A percentile compares a stretch with the other conserved stretches of the same genome.
phyloP scores from a whole-genome alignment of 2,797 vertebrate species.

The Chromis chromis region DNA sequence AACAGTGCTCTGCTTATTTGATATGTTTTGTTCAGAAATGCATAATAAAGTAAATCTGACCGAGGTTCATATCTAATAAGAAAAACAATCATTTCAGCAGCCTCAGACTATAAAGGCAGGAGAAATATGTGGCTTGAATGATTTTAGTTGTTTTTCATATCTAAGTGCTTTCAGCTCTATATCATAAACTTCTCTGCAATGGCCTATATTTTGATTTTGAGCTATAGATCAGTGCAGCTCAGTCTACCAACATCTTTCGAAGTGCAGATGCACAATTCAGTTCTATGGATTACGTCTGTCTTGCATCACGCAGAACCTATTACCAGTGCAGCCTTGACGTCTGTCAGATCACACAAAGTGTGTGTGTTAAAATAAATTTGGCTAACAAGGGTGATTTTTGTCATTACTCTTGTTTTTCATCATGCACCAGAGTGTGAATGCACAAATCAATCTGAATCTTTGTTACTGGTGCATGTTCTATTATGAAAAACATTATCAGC shows the following conservation, averaged over 20 bases:
- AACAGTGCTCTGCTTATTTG: neutral
- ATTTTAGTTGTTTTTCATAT: constrained; percentile 1
- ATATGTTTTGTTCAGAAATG: neutral
- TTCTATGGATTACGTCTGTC: constrained; percentile 62
- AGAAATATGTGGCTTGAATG: neutral
- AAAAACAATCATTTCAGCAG: constrained; percentile 19
- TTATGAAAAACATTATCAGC: constrained; percentile 9
- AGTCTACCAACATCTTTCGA: constrained; percentile 44
- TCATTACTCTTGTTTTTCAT: neutral
- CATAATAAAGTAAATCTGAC: constrained; percentile 12
- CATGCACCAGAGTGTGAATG: neutral
- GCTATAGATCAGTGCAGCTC: constrained; percentile 16
- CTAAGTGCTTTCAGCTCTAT: constrained; percentile 4
- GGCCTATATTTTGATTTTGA: constrained; percentile 17
- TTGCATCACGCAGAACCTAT: constrained; percentile 66
- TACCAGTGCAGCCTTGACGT: constrained; percentile 42
- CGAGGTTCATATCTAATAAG: neutral
- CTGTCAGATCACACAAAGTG: constrained; percentile 26
- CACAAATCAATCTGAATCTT: constrained; percentile 10
- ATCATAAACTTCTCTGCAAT: neutral
- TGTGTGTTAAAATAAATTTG: constrained; percentile 22
- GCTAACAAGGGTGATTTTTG: neutral
- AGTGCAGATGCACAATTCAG: constrained; percentile 64
- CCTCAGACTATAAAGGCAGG: constrained; percentile 9
- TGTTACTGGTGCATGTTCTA: neutral